A percentile compares a stretch with the other conserved stretches of the same genome.
Conservation (phyloP, 1,140 invertebrate species). For the Hormaphis cornu region DNA sequence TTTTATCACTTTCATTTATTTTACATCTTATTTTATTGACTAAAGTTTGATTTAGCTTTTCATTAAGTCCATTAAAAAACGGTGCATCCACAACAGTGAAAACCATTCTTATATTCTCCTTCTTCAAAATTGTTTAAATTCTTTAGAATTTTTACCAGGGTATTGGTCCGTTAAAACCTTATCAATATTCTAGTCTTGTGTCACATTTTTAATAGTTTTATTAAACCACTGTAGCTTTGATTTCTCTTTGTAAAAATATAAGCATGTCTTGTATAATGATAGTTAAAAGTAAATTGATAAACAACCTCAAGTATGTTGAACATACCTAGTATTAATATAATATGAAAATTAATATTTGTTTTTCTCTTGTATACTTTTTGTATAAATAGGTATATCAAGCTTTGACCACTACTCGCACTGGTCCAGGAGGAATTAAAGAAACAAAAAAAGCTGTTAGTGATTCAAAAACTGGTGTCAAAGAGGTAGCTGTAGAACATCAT, state of each 20-base stretch:
- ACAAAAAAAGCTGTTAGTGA: slow-evolving; percentile 76
- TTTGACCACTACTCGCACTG: slow-evolving; percentile 67
- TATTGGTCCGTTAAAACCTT: slow-evolving; percentile 41
- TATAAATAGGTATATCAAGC: slow-evolving; percentile 60
- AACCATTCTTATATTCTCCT: slow-evolving; percentile 24
- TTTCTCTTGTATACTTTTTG: background rate
- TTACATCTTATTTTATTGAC: slow-evolving; percentile 34
- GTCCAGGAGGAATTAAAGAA: slow-evolving; percentile 80
- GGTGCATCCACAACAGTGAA: slow-evolving; percentile 34
- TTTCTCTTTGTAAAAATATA: background rate
- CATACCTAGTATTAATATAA: background rate
- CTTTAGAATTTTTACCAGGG: slow-evolving; percentile 40
- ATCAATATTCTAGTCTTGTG: slow-evolving; percentile 37
- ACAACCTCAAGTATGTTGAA: slow-evolving; percentile 54
- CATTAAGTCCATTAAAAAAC: slow-evolving; percentile 34
- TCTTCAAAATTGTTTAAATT: slow-evolving; percentile 36
- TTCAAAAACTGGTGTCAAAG: slow-evolving; percentile 71
- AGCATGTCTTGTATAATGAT: background rate
- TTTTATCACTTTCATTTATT: background rate
- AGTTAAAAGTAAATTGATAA: no score
- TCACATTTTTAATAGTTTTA: background rate
- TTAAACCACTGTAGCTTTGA: background rate
- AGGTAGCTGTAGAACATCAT: slow-evolving; percentile 86
- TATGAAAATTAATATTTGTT: background rate
- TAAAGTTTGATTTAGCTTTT: slow-evolving; percentile 33